Base-by-base conservation (phyloP, 2,888 invertebrate species). In the Ellobium chinense region DNA sequence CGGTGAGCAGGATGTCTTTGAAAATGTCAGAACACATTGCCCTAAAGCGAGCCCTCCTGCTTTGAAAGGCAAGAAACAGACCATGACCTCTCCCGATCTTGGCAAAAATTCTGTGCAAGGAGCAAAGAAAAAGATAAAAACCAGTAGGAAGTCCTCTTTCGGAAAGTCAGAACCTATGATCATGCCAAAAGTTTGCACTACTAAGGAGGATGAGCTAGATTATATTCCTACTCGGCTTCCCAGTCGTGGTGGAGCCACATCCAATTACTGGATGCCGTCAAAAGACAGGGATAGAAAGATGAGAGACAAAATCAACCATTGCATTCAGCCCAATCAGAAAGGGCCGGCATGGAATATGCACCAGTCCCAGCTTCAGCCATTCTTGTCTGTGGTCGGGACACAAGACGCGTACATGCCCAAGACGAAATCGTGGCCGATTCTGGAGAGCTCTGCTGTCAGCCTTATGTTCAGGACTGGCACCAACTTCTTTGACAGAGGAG, bases 151-250 rank as follows among this genome's bases (percentile, higher is more conserved):
- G 39, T 4, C 24, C 9, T 1, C 18, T 18, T 18, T 21, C 3
- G 24, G 18, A 21, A 9, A 65, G 3, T n/a, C 14, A 14, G 54
- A 24, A 31, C 27, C 0, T 1, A 1, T 69, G 2, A 2, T 12
- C 29, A 21, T 29, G 18, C 5, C 5, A 24, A 69, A 46, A 18
- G 54, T 31, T 21, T 14, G 27, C 18, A 39, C 3, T 27, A 18
- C 29, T 31, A 5, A 69, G 2, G 24, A 37, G 24, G 73, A 78
- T 46, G 72, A 69, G 39, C 24, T 56, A 29, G 56, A 63, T 54
- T 69, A 69, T 31, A 54, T 63, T 54, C 78, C 74, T 27, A n/a
- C 46, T 31, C 1, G 7, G 24, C 31, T 78, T 63, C 70, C 75
- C 7, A 39, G n/a, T 27, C 27, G 66, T 27, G 24, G 21, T 24